A percentile compares a stretch with the other conserved stretches of the same genome.
Conservation (phyloP, 2,113 vertebrate genomes). For the Gnathonemus echidnorhynchus region DNA sequence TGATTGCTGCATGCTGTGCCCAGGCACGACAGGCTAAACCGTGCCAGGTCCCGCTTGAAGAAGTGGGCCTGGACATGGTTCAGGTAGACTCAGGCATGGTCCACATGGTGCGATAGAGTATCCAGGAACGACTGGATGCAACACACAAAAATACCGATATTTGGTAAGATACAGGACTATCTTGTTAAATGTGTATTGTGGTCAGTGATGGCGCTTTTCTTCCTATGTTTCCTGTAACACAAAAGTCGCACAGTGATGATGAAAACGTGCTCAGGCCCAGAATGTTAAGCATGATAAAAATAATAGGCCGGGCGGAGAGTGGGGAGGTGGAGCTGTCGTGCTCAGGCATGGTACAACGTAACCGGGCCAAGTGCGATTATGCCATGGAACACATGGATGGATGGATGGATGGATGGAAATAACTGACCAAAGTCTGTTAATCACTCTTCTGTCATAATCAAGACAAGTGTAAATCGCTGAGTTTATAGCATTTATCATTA, state of each 20-base stretch:
- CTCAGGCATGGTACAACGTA: background rate
- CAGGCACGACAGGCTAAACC: background rate
- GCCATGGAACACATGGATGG: background rate
- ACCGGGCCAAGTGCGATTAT: background rate
- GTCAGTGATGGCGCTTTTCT: too few relatives aligned
- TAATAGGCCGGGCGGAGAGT: background rate
- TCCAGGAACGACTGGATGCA: background rate
- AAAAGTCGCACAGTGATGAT: background rate
- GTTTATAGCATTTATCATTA: background rate
- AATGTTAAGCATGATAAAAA: background rate
- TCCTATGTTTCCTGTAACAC: too few relatives aligned
- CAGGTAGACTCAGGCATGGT: background rate
- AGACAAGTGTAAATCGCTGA: background rate
- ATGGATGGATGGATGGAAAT: background rate
- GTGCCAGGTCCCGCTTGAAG: background rate
- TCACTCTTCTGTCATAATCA: background rate
- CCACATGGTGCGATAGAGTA: background rate
- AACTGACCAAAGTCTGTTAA: background rate
- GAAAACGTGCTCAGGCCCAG: background rate
- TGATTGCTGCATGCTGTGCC: background rate
- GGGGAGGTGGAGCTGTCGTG: background rate
- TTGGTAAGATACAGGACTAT: background rate
- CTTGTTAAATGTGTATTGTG: background rate
- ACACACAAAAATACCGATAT: background rate
- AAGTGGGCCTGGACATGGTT: background rate